Percentiles rank a stretch among this genome's conserved stretches.
phyloP scores from a whole-genome alignment of 1,140 invertebrate genomes.

The Drosophila cardini region DNA sequence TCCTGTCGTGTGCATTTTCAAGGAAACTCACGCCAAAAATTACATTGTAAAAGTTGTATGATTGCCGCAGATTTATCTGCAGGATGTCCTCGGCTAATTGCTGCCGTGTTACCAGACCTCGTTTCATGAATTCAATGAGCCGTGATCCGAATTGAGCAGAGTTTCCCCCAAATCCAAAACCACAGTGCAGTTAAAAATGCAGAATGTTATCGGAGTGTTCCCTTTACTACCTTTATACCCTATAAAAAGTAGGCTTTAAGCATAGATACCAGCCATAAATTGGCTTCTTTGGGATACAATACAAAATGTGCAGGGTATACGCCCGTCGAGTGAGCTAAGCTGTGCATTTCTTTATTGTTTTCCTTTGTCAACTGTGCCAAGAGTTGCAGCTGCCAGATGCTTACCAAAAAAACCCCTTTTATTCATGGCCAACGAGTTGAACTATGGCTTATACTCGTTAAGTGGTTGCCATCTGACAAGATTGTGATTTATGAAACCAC shows the following conservation, averaged over 20 bases:
- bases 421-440: neutral
- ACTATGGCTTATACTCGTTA: neutral
- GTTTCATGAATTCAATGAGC: neutral
- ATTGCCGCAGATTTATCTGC: conserved; percentile 69
- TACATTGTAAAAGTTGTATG: conserved; percentile 75
- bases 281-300: too few relatives aligned
- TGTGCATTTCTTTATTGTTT: neutral
- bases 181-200: conserved; percentile 47
- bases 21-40: conserved; percentile 43
- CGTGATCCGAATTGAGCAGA: neutral
- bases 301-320: too few relatives aligned
- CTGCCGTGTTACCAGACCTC: neutral
- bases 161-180: conserved; percentile 18
- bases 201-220: neutral
- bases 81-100: neutral
- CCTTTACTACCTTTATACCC: neutral
- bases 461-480: conserved; percentile 55
- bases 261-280: too few relatives aligned
- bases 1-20: neutral
- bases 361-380: neutral
- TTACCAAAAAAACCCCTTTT: neutral
- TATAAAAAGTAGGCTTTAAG: too few relatives aligned
- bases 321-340: too few relatives aligned
- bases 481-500: conserved; percentile 57
- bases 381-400: conserved; percentile 10